These are phyloP conservation scores for Saiga tatarica DNA, from an alignment of 2,113 vertebrate genomes.

Conservation along the genomic window DNA sequence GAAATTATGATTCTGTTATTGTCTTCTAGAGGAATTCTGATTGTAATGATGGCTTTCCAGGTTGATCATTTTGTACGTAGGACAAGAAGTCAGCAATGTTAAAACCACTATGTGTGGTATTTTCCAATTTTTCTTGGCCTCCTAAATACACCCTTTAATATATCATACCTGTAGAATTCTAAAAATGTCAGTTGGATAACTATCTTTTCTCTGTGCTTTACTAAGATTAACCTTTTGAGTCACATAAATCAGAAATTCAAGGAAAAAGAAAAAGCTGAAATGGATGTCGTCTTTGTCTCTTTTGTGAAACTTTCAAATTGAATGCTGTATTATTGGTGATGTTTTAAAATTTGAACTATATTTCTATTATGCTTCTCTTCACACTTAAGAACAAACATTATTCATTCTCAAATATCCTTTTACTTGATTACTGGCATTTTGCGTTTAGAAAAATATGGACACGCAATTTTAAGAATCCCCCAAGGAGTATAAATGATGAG, in stretches of 20 bases:
- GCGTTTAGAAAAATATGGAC: neutral
- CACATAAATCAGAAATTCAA: conserved; percentile 72
- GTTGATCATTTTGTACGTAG: neutral
- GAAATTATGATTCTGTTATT: neutral
- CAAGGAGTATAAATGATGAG: neutral
- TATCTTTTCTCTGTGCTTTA: conserved; percentile 59
- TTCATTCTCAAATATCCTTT: neutral
- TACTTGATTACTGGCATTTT: neutral
- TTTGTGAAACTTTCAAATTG: conserved; percentile 48
- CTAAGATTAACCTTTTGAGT: conserved; percentile 75
- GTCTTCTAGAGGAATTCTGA: conserved; percentile 4
- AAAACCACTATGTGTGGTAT: conserved; percentile 41
- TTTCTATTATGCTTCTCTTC: neutral
- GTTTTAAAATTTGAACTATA: conserved; percentile 1
- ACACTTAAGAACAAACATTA: too few species aligned
- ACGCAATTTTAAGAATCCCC: neutral
- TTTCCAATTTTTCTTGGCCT: conserved; percentile 44
- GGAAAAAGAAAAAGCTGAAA: conserved; percentile 50
- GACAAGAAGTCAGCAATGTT: conserved; percentile 23
- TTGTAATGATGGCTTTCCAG: neutral
- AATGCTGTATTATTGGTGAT: neutral
- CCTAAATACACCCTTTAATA: conserved; percentile 48
- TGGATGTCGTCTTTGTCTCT: conserved; percentile 48
- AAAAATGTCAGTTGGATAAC: conserved; percentile 66
- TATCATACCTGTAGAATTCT: conserved; percentile 58